Evolutionary conservation across 1,140 invertebrate genomes (phyloP).

Genomic region (Thaumatotibia leucotreta): DNA sequence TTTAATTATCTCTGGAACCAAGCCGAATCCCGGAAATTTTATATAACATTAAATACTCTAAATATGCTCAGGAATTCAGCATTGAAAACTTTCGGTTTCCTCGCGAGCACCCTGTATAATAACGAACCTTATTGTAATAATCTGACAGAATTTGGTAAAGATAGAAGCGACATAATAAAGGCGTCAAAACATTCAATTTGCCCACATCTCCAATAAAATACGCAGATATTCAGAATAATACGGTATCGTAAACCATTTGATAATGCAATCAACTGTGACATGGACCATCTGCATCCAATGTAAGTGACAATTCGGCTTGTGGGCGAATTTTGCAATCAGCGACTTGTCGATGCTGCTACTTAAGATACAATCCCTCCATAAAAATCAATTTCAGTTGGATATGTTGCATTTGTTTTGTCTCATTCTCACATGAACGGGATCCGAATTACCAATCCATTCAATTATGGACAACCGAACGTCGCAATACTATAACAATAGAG

Average conservation of each 20-base stretch:
- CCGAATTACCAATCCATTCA: neutral
- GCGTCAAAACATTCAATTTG: too few relatives aligned
- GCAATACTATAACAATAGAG: neutral
- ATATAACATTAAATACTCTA: too few relatives aligned
- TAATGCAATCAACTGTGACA: neutral
- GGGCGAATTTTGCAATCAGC: slow-evolving; percentile 62
- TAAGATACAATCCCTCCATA: slow-evolving; percentile 45
- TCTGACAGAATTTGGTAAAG: too few relatives aligned
- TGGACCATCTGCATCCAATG: slow-evolving; percentile 37
- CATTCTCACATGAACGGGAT: neutral
- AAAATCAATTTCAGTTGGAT: neutral
- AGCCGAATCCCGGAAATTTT: too few relatives aligned
- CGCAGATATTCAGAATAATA: neutral
- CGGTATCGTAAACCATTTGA: neutral
- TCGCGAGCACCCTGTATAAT: too few relatives aligned
- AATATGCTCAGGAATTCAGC: too few relatives aligned
- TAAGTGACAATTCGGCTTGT: slow-evolving; percentile 56
- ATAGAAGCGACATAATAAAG: too few relatives aligned
- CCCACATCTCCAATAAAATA: too few relatives aligned
- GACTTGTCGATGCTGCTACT: slow-evolving; percentile 47
- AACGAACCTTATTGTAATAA: too few relatives aligned
- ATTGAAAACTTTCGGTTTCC: too few relatives aligned
- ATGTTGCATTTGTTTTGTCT: neutral
- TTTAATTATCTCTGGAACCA: too few relatives aligned
- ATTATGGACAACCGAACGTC: neutral